Evolutionary conservation across 2,888 invertebrate genomes (phyloP), one percentile per base, ranked within the genome.

Genomic region (Drosophila picticornis): DNA sequence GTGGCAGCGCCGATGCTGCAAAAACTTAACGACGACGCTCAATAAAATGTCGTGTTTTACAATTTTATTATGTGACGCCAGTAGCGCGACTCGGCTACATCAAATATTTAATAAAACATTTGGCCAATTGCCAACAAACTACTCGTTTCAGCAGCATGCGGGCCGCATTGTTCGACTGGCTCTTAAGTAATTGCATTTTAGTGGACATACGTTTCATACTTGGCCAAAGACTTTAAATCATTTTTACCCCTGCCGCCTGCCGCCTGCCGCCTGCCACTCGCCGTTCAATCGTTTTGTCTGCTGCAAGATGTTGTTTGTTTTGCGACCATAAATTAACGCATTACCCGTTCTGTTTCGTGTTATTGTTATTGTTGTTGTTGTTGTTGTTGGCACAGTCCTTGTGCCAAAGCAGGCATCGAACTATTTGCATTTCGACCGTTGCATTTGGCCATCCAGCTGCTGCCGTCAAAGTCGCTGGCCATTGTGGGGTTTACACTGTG

Each of bases 21-120:
- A 46, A 46, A 55, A 56, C 31, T 73, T 56, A 27, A 48, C 46
- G 34, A 38, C 69, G 50, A 31, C n/a, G 59, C 73, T 69, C 86
- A 87, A 91, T 91, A 91, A 91, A 91, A 87, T 83, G 82, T 84
- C 77, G 80, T 90, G 85, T 91, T 77, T 91, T 91, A 91, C 91
- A 91, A 91, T 91, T 91, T 91, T 91, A 91, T 91, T 91, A 90
- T 84, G 85, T 85, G 90, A 70, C 72, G 90, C 80, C 72, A 63
- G 86, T 68, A 75, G 75, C 80, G 56, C 59, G 72, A 62, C 59
- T 63, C 65, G 65, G n/a, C 61, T 34, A 40, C 74, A 87, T 84
- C 65, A 84, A 85, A 83, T 87, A 85, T 85, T 85, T 77, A 87
- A 80, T 71, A 72, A 72, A 75, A 78, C 63, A 68, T 79, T 81